Conservation (phyloP, 2,113 vertebrate species). For the Dipodomys ordii region DNA sequence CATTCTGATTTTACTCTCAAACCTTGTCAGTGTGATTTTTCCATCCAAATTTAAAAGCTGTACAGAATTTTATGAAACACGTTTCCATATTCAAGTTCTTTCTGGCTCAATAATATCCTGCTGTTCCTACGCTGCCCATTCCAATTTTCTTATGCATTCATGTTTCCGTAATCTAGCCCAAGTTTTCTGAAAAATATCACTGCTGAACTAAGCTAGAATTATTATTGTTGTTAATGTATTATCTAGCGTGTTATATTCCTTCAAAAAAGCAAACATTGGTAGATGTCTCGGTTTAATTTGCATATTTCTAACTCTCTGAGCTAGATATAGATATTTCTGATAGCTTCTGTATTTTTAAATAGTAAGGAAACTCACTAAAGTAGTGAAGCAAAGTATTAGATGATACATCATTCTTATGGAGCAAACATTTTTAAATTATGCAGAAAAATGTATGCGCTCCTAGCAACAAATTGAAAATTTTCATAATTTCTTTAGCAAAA, state of each 20-base stretch:
- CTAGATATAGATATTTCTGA: not conserved
- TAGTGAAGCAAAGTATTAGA: not conserved
- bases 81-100: not conserved
- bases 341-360: not conserved
- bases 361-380: not conserved
- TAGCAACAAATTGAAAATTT: slow-evolving; percentile 2
- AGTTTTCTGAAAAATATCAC: not conserved
- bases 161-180: not conserved
- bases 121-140: not conserved
- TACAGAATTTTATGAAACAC: not conserved
- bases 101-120: not conserved
- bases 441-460: not conserved
- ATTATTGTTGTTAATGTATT: not conserved
- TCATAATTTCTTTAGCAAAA: slow-evolving; percentile 19
- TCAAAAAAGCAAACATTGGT: not conserved
- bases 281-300: not conserved
- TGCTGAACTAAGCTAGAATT: not conserved
- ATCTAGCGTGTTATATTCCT: not conserved
- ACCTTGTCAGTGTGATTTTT: not conserved
- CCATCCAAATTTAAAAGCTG: not conserved
- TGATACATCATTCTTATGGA: not conserved
- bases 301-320: not conserved
- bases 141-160: not conserved
- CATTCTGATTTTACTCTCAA: not conserved
- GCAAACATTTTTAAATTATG: slow-evolving; percentile 18